Base-by-base conservation (phyloP, 2,797 vertebrate species). In the Crocidura indochinensis region DNA sequence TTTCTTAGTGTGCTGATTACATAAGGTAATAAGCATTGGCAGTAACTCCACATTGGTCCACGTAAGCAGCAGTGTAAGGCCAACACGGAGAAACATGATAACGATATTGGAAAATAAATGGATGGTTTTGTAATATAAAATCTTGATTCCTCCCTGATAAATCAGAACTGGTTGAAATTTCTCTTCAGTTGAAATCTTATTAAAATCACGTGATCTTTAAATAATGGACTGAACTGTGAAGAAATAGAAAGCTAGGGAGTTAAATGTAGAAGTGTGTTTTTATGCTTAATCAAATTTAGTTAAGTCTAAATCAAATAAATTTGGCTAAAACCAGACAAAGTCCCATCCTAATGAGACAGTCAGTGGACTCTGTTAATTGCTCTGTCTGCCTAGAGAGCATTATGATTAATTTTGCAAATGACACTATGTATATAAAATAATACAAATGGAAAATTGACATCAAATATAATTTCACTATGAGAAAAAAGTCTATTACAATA, bases 221-320 rank as follows among this genome's bases (percentile, higher is more conserved):
- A 9, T 84, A 93, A 85, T 90, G 24, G 27, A 87, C 53, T 82
- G 29, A 29, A 78, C 11, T 93, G 4, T 88, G 65, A 87, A 90
- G 29, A 94, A 94, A 79, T 72, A 90, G 60, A 86, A 3, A 85
- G 85, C 65, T 69, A 44, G 73, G 29, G 14, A 90, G 44, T 85
- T 92, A 74, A 84, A n/a, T 74, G 62, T 67, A 10, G 20, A 62
- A 91, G 87, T 51, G 73, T 44, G 27, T 64, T 74, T 86, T 22
- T 74, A 4, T 84, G 74, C 77, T 91, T 91, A 94, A 92, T 91
- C 24, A 90, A 88, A 78, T 86, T 84, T 95, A 74, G 22, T 22
- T 72, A 81, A 67, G n/a, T 88, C 24, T 84, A 86, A 95, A 85
- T 91, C 44, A 87, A 81, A 91, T 88, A n/a, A 88, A 81, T 90